Conservation (phyloP, 2,888 invertebrate genomes). For the Sinhomidia bicolor region DNA sequence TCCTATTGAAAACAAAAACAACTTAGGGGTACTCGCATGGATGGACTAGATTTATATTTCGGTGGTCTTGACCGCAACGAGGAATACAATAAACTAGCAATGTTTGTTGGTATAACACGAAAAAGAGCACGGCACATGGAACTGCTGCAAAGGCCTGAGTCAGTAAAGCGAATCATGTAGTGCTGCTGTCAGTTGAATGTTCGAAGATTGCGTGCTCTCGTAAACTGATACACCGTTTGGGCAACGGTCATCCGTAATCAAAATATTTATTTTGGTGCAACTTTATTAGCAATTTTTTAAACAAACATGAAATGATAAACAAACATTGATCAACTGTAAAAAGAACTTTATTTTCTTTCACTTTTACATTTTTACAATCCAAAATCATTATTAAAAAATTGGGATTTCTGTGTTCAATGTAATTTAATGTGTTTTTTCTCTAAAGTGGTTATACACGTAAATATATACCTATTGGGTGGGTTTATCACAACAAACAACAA, state of each 20-base stretch:
- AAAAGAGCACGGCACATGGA: slow-evolving; percentile 2
- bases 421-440: not conserved
- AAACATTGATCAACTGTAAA: not conserved
- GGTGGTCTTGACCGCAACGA: slow-evolving; percentile 37
- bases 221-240: not conserved
- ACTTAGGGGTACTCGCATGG: too few species aligned
- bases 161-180: too few species aligned
- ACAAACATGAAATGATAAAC: too few species aligned
- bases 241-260: too few species aligned
- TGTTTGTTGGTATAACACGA: slow-evolving; percentile 22
- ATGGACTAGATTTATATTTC: slow-evolving; percentile 49
- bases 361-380: slow-evolving; percentile 35
- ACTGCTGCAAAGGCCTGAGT: not conserved
- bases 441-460: slow-evolving; percentile 5
- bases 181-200: too few species aligned
- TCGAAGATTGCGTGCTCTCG: too few species aligned
- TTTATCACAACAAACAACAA: slow-evolving; percentile 73
- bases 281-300: too few species aligned
- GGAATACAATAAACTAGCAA: slow-evolving; percentile 54
- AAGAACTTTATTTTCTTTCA: not conserved
- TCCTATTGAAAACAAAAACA: not conserved
- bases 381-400: not conserved
- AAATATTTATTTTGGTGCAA: too few species aligned
- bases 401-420: not conserved
- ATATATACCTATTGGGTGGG: slow-evolving; percentile 57